Conservation (phyloP, 2,797 vertebrate species). For the Emys orbicularis region DNA sequence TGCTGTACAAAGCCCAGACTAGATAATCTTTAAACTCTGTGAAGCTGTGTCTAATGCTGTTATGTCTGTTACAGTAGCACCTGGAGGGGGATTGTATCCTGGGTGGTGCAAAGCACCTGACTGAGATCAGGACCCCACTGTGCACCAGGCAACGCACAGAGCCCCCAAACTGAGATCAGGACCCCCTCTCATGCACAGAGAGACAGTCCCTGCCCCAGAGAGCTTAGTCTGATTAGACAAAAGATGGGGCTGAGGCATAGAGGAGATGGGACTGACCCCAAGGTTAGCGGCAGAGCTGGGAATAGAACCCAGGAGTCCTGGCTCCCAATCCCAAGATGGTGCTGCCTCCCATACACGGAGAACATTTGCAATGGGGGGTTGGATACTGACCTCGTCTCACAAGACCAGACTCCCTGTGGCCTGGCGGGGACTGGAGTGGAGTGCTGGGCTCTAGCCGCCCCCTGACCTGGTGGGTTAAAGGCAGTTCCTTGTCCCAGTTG, state of each 20-base stretch:
- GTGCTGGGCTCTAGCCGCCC: fast-evolving
- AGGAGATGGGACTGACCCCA: background rate
- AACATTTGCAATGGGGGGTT: background rate
- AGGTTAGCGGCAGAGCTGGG: background rate
- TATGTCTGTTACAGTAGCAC: background rate
- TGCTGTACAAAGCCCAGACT: background rate
- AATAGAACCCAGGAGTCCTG: no score
- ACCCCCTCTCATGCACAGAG: background rate
- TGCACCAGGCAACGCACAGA: background rate
- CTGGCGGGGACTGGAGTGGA: background rate
- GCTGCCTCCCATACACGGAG: no score
- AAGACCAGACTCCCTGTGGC: fast-evolving
- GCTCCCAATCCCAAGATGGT: background rate
- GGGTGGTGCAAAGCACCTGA: background rate
- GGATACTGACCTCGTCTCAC: background rate
- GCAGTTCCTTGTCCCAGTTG: background rate
- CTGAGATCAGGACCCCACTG: no score
- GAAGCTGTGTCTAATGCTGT: background rate
- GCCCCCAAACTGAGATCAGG: background rate
- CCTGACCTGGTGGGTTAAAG: fast-evolving
- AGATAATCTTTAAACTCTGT: background rate
- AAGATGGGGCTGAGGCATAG: background rate
- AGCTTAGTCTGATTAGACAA: background rate
- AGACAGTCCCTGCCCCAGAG: background rate
- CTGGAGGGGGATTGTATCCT: background rate